Conservation (phyloP, 2,888 invertebrate species). For the Microctonus aethiopoides region DNA sequence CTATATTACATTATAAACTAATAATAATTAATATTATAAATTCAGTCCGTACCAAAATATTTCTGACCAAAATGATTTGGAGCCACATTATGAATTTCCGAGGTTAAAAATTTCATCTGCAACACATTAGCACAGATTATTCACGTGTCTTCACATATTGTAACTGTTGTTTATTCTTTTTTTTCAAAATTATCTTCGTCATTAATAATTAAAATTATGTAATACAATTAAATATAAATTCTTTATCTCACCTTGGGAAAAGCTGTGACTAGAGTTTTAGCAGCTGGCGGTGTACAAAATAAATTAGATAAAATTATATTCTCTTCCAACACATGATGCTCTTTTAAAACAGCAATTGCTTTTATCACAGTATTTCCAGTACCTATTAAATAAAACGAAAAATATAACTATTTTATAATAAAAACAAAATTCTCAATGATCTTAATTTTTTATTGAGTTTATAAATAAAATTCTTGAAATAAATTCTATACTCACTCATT, state of each 20-base stretch:
- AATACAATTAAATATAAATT: slow-evolving; percentile 13
- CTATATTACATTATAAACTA: not conserved
- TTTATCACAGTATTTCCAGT: slow-evolving; percentile 96
- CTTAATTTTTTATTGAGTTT: no score
- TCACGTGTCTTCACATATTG: no score
- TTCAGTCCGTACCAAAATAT: slow-evolving; percentile 97
- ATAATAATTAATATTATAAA: slow-evolving; percentile 36
- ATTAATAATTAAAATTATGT: not conserved
- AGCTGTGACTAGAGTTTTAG: slow-evolving; percentile 83
- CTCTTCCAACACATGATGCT: slow-evolving; percentile 93
- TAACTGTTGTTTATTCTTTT: not conserved
- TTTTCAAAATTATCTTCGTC: slow-evolving; percentile 18
- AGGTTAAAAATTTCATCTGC: slow-evolving; percentile 93
- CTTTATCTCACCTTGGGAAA: slow-evolving; percentile 76
- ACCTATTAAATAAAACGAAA: slow-evolving; percentile 63
- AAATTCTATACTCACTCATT: slow-evolving; percentile 77
- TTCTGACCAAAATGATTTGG: slow-evolving; percentile 99
- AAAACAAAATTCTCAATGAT: not conserved
- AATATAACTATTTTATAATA: not conserved
- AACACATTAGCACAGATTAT: slow-evolving; percentile 42
- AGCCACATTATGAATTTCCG: slow-evolving; percentile 93
- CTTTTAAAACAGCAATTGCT: slow-evolving; percentile 93
- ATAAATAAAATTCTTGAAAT: slow-evolving; percentile 26
- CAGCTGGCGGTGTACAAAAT: slow-evolving; percentile 94
- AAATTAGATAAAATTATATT: slow-evolving; percentile 97